Conservation (phyloP, 30 jellyfish, hydroid and myxozoan genomes). For the Cassiopea andromeda region DNA sequence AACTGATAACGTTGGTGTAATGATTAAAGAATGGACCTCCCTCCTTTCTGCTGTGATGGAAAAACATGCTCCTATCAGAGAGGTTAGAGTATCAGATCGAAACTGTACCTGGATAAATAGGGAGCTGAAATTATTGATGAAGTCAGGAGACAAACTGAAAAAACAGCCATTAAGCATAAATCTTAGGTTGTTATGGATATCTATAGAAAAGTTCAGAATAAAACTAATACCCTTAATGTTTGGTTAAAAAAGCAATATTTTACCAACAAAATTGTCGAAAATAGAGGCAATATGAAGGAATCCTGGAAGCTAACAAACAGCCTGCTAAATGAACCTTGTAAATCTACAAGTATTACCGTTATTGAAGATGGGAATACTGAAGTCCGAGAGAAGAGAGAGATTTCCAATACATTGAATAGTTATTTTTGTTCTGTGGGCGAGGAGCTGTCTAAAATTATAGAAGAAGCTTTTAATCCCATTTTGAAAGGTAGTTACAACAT, state of each 20-base stretch:
- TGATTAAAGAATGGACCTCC: constrained; percentile 20
- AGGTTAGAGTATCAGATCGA: constrained; percentile 35
- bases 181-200: constrained; percentile 35
- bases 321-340: neutral
- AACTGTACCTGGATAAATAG: constrained; percentile 26
- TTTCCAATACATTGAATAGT: too few species aligned
- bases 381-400: too few species aligned
- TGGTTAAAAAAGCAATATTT: constrained; percentile 25
- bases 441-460: too few species aligned
- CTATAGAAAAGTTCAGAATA: constrained; percentile 33
- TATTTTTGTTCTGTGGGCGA: too few species aligned
- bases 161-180: neutral
- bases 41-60: constrained; percentile 18
- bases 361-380: too few species aligned
- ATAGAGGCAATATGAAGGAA: constrained; percentile 43
- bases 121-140: constrained; percentile 29
- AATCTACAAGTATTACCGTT: too few species aligned
- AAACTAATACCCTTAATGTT: neutral
- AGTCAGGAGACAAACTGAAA: constrained; percentile 7
- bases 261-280: constrained; percentile 10
- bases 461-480: too few species aligned
- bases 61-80: constrained; percentile 11
- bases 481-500: too few species aligned
- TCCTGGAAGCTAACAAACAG: constrained; percentile 24
- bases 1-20: constrained; percentile 30